Conservation (phyloP, 2,888 invertebrate species). For the Catocala nupta region DNA sequence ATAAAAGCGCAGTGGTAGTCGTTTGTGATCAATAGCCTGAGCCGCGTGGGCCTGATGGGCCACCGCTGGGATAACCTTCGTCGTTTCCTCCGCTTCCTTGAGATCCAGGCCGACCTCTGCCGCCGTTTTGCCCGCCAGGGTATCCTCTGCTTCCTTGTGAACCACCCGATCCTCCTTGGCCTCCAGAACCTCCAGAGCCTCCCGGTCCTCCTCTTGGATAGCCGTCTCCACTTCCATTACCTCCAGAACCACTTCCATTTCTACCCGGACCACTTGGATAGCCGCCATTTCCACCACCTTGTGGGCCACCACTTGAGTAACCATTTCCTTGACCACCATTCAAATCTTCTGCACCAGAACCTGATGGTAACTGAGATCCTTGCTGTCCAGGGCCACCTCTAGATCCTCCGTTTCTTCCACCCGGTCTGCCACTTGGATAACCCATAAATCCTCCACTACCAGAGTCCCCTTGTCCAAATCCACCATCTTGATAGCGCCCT, state of each 20-base stretch:
- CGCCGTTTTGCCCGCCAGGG: slow-evolving; percentile 49
- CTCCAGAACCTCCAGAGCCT: slow-evolving; percentile 2
- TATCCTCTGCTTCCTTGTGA: slow-evolving; percentile 46
- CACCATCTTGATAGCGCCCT: slow-evolving; percentile 52
- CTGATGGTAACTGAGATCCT: slow-evolving; percentile 23
- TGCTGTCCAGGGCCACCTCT: slow-evolving; percentile 19
- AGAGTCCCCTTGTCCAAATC: slow-evolving; percentile 45
- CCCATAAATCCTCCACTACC: slow-evolving; percentile 47
- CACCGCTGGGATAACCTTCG: slow-evolving; percentile 78
- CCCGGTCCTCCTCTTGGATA: slow-evolving; percentile 50
- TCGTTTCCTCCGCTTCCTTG: slow-evolving; percentile 50
- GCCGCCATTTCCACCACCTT: slow-evolving; percentile 40
- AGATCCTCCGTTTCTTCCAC: slow-evolving; percentile 50
- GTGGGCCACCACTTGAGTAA: slow-evolving; percentile 32
- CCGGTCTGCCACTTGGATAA: slow-evolving; percentile 61
- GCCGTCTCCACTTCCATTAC: slow-evolving; percentile 32
- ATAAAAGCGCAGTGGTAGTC: slow-evolving; percentile 20
- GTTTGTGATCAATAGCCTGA: slow-evolving; percentile 70
- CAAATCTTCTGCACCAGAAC: slow-evolving; percentile 27
- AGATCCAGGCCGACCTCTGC: slow-evolving; percentile 52
- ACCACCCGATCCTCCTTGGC: slow-evolving; percentile 42
- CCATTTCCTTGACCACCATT: slow-evolving; percentile 43
- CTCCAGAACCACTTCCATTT: slow-evolving; percentile 41
- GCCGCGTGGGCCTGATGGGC: slow-evolving; percentile 77
- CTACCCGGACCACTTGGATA: slow-evolving; percentile 53